Percentiles rank a stretch among this genome's conserved stretches.
Evolutionary conservation across 2,113 vertebrate species (phyloP).

Genomic region (Heptranchias perlo): DNA sequence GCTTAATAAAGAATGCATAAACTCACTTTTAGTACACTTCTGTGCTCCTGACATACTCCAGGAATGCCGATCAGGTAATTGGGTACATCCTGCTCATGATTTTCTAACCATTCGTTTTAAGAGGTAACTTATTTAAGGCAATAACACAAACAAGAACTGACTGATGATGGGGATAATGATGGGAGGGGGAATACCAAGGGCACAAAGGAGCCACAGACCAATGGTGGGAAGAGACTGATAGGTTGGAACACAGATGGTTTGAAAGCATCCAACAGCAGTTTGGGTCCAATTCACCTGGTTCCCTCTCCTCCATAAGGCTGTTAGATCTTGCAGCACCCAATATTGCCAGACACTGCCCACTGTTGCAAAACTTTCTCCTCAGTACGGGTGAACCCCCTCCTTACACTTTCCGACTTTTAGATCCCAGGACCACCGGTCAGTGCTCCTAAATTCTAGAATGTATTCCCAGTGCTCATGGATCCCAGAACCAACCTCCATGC

Average conservation of each 20-base stretch:
- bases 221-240: neutral
- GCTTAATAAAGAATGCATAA: neutral
- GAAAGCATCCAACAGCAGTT: no score
- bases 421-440: neutral
- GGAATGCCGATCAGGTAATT: neutral
- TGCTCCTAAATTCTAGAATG: neutral
- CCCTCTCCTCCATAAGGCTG: neutral
- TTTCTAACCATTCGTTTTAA: neutral
- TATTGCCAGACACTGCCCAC: neutral
- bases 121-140: neutral
- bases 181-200: neutral
- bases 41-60: neutral
- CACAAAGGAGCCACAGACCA: neutral
- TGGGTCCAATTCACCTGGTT: neutral
- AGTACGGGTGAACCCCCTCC: no score
- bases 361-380: no score
- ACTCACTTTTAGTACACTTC: neutral
- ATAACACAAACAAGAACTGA: neutral
- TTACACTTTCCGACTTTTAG: neutral
- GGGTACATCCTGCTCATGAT: neutral
- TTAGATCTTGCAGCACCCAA: neutral
- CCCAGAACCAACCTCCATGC: neutral
- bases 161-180: neutral
- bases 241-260: neutral
- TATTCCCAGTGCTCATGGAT: neutral